Percentiles rank a stretch among this genome's conserved stretches.
These are phyloP conservation scores for Eutrigla gurnardus DNA, from an alignment of 2,797 vertebrate genomes.

Conservation along the genomic window DNA sequence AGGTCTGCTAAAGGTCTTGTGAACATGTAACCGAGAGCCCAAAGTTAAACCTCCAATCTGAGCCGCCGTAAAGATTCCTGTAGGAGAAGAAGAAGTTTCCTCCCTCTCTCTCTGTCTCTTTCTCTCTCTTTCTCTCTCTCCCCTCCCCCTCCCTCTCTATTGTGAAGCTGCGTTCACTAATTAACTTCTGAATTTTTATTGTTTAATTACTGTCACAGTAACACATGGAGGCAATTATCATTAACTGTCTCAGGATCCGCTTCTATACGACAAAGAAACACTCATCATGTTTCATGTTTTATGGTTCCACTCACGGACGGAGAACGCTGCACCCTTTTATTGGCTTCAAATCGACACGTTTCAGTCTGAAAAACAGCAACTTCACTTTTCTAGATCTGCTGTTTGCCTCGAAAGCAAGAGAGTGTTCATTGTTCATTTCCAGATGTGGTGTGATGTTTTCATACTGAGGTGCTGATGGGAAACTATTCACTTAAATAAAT, in stretches of 20 bases:
- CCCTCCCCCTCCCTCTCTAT: too few species aligned
- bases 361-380: too few species aligned
- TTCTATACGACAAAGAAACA: slow-evolving; percentile 16
- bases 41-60: slow-evolving; percentile 32
- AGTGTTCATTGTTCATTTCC: too few species aligned
- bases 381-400: too few species aligned
- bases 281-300: background rate
- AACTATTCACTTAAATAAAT: too few species aligned
- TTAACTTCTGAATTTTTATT: slow-evolving; percentile 70
- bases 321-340: slow-evolving; percentile 9
- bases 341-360: background rate
- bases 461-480: too few species aligned
- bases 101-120: too few species aligned
- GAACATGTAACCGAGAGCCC: slow-evolving; percentile 52
- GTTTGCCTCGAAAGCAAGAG: too few species aligned
- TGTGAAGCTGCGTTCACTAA: slow-evolving; percentile 48
- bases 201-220: slow-evolving; percentile 67
- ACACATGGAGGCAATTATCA: slow-evolving; percentile 67
- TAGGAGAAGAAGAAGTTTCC: background rate
- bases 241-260: slow-evolving; percentile 24
- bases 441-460: too few species aligned
- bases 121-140: too few species aligned
- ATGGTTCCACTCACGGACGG: background rate
- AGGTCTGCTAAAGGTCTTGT: slow-evolving; percentile 57
- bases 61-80: slow-evolving; percentile 17